Conservation (phyloP, 2,113 vertebrate genomes). For the Pleuronectes platessa region DNA sequence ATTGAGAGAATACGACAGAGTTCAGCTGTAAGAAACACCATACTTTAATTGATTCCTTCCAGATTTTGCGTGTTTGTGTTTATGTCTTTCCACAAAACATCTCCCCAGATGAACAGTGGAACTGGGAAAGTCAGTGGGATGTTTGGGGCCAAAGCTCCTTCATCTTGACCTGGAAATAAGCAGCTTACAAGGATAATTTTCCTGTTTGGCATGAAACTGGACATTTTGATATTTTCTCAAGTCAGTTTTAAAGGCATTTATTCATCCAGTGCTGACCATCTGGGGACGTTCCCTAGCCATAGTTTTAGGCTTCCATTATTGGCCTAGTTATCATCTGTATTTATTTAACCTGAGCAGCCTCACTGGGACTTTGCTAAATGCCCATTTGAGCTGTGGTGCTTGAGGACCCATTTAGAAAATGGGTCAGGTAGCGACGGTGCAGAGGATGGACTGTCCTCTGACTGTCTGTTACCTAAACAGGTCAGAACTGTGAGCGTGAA, state of each 20-base stretch:
- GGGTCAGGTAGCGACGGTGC: background rate
- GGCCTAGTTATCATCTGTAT: conserved; percentile 15
- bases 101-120: no score
- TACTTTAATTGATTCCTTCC: background rate
- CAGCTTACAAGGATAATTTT: no score
- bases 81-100: no score
- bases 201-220: no score
- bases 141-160: no score
- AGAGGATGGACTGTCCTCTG: conserved; percentile 9
- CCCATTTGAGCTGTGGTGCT: conserved; percentile 7
- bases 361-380: conserved; percentile 2
- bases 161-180: no score
- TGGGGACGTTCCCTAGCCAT: no score
- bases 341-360: conserved; percentile 14
- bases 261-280: no score
- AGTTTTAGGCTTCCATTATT: background rate
- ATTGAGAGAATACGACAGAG: background rate
- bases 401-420: conserved; percentile 6
- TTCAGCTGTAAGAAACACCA: background rate
- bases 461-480: conserved; percentile 13
- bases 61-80: no score
- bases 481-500: conserved; percentile 3
- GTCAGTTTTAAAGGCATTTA: no score
- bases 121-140: no score
- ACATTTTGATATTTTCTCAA: no score